Conservation (phyloP, 2,797 vertebrate genomes). For the Silurus lanzhouensis region DNA sequence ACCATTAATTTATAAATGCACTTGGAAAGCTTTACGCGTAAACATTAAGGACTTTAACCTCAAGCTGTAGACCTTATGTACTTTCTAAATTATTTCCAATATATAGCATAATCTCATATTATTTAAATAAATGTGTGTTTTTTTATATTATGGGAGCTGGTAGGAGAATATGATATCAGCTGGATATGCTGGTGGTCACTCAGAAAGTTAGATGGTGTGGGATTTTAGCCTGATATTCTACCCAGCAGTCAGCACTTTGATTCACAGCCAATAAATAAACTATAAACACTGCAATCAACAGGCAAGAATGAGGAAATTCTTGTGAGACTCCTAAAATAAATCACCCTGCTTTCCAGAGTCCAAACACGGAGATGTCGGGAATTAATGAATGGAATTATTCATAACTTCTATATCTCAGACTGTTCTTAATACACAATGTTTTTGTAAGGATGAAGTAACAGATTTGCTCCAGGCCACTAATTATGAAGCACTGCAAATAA, state of each 20-base stretch:
- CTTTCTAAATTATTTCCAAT: too few relatives aligned
- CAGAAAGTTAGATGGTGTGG: constrained; percentile 48
- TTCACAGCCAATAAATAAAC: constrained; percentile 79
- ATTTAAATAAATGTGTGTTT: too few relatives aligned
- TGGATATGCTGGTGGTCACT: background rate
- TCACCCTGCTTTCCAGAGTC: constrained; percentile 77
- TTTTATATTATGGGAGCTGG: background rate
- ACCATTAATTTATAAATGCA: background rate
- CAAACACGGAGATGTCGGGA: constrained; percentile 76
- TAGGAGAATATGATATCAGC: background rate
- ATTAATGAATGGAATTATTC: constrained; percentile 86
- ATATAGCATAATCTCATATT: too few relatives aligned
- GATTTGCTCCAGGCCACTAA: constrained; percentile 78
- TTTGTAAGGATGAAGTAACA: constrained; percentile 81
- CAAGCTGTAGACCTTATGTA: too few relatives aligned
- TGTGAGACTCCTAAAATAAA: constrained; percentile 78
- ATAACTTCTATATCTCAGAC: constrained; percentile 78
- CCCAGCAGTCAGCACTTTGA: constrained; percentile 60
- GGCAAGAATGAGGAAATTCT: constrained; percentile 79
- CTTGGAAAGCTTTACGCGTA: background rate
- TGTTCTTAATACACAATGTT: constrained; percentile 81
- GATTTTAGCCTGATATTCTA: constrained; percentile 67
- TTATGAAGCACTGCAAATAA: constrained; percentile 72
- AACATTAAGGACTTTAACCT: background rate
- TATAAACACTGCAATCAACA: constrained; percentile 79